Evolutionary conservation across 2,113 vertebrate genomes (phyloP).

Genomic region (Campylomormyrus numenius): DNA sequence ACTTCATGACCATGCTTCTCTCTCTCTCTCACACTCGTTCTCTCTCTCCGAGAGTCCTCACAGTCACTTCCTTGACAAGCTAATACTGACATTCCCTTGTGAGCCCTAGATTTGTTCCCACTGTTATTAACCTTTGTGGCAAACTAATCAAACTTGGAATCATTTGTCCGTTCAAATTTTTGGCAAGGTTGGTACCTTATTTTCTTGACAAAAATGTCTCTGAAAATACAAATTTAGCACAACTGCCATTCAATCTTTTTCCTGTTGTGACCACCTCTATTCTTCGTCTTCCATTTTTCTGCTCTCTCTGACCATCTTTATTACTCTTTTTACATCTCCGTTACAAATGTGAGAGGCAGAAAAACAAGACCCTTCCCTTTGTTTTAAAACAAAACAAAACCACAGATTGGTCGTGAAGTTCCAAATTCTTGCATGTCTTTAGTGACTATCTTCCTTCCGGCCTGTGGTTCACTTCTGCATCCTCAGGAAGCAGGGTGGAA

Average conservation of each 20-base stretch:
- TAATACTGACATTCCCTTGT: slow-evolving; percentile 40
- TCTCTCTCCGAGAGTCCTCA: slow-evolving; percentile 24
- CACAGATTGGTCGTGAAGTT: background rate
- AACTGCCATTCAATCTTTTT: background rate
- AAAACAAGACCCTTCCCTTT: background rate
- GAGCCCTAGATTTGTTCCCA: background rate
- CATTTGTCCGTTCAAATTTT: background rate
- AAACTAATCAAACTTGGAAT: slow-evolving; percentile 6
- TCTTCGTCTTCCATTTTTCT: background rate
- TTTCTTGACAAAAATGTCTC: background rate
- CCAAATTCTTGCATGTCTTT: background rate
- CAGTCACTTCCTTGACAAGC: slow-evolving; percentile 51
- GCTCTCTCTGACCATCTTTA: background rate
- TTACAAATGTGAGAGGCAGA: background rate
- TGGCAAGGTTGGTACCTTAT: background rate
- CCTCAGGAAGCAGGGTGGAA: background rate
- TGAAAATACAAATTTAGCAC: slow-evolving; percentile 12
- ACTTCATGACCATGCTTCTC: slow-evolving; percentile 64
- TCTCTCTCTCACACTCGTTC: slow-evolving; percentile 47
- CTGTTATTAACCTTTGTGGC: background rate
- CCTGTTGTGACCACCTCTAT: background rate
- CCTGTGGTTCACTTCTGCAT: background rate
- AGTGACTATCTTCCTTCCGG: background rate
- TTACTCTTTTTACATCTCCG: slow-evolving; percentile 2
- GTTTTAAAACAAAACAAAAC: background rate